These are phyloP conservation scores for Dryomyza anilis DNA, from an alignment of 2,888 invertebrate genomes.

Conservation along the genomic window DNA sequence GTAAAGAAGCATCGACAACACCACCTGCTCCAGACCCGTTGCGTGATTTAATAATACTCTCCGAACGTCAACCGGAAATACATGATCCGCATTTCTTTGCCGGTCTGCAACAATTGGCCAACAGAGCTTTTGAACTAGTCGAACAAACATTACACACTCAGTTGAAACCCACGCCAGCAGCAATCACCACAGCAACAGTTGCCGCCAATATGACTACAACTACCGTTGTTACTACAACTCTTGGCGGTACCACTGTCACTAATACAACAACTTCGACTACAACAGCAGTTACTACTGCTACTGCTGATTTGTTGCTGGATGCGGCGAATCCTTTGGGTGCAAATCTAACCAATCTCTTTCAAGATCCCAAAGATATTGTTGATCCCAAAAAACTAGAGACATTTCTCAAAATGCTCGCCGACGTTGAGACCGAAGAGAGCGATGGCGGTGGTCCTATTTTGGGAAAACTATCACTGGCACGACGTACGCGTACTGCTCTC, in stretches of 20 bases:
- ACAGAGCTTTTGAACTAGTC: conserved; percentile 67
- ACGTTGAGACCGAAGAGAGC: conserved; percentile 60
- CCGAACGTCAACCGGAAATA: conserved; percentile 59
- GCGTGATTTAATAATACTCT: conserved; percentile 68
- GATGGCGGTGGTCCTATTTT: conserved; percentile 67
- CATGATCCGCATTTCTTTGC: conserved; percentile 56
- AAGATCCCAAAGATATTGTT: conserved; percentile 60
- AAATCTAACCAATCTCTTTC: conserved; percentile 52
- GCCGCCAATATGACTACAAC: conserved; percentile 5
- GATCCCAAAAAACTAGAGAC: conserved; percentile 59
- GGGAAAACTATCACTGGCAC: conserved; percentile 70
- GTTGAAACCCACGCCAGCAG: conserved; percentile 19
- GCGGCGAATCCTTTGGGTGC: conserved; percentile 38
- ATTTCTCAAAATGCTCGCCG: conserved; percentile 58
- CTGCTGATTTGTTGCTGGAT: conserved; percentile 10
- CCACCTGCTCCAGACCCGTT: conserved; percentile 64
- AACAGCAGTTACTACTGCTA: neutral
- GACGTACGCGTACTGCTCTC: conserved; percentile 70
- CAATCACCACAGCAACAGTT: conserved; percentile 15
- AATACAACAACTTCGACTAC: neutral
- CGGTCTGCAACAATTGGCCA: conserved; percentile 66
- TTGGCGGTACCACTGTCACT: neutral
- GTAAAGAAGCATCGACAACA: neutral
- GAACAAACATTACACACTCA: conserved; percentile 60
- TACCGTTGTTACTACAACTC: neutral